Evolutionary conservation across 2,888 invertebrate genomes (phyloP).

Genomic region (Leptinotarsa tumamoca): DNA sequence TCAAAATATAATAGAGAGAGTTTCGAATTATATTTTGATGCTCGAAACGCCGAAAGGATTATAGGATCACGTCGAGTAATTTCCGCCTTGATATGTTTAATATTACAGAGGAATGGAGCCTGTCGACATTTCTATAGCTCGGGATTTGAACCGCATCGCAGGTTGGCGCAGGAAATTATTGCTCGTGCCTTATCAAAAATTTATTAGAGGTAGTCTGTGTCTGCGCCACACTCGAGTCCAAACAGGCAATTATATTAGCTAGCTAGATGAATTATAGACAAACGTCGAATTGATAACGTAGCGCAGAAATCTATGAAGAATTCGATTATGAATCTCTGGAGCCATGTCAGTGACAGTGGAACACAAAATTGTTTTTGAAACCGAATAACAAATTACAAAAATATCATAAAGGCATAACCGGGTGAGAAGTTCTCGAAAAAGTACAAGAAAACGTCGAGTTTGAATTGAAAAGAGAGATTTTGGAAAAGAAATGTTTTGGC

Average conservation of each 20-base stretch:
- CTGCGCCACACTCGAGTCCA: neutral
- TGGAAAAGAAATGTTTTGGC: too few species aligned
- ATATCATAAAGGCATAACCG: too few species aligned
- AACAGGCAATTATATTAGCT: neutral
- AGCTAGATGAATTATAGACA: constrained; percentile 9
- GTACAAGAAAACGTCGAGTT: too few species aligned
- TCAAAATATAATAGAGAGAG: constrained; percentile 48
- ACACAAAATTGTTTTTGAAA: too few species aligned
- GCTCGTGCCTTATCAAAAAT: constrained; percentile 35
- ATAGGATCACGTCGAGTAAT: constrained; percentile 58
- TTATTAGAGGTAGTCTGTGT: constrained; percentile 32
- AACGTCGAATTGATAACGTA: constrained; percentile 14
- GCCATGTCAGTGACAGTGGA: neutral
- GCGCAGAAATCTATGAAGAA: neutral
- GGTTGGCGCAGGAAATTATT: constrained; percentile 40
- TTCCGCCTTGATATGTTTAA: constrained; percentile 58
- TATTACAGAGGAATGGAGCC: constrained; percentile 44
- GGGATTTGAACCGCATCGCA: constrained; percentile 25
- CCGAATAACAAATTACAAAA: too few species aligned
- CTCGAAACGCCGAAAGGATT: constrained; percentile 47
- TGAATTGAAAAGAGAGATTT: too few species aligned
- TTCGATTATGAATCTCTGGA: neutral
- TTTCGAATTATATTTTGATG: constrained; percentile 48
- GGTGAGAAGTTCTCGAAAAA: too few species aligned
- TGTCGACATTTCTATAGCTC: constrained; percentile 28